Conservation (phyloP, 2,797 vertebrate genomes). For the Coregonus ussuriensis region DNA sequence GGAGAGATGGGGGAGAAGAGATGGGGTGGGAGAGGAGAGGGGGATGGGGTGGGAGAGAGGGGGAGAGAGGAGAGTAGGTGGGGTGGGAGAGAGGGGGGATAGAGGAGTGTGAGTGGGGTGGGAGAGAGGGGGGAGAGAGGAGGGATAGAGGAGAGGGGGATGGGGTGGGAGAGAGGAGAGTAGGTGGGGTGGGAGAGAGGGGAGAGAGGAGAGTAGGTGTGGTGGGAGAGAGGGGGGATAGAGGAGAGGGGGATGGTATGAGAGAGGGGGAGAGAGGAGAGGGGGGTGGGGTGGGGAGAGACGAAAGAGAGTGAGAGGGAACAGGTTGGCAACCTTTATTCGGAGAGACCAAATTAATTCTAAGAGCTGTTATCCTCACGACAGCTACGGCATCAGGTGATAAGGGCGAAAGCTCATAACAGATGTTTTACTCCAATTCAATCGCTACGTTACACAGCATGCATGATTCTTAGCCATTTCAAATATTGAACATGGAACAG, state of each 20-base stretch:
- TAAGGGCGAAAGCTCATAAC: background rate
- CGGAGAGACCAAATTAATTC: background rate
- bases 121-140: background rate
- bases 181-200: slow-evolving; percentile 16
- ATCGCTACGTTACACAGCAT: background rate
- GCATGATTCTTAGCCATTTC: background rate
- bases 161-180: slow-evolving; percentile 6
- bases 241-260: background rate
- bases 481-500: background rate
- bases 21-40: background rate
- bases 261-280: background rate
- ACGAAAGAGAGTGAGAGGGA: background rate
- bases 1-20: slow-evolving; percentile 16
- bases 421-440: background rate
- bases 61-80: background rate
- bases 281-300: background rate
- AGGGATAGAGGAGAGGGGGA: background rate
- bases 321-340: slow-evolving; percentile 1
- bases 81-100: slow-evolving; percentile 2
- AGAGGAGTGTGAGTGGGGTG: background rate
- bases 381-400: background rate
- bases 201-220: background rate
- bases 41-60: background rate
- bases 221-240: background rate
- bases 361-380: background rate